These are phyloP conservation scores for Graptemys geographica DNA, from an alignment of 2,797 vertebrate genomes.

Conservation along the genomic window DNA sequence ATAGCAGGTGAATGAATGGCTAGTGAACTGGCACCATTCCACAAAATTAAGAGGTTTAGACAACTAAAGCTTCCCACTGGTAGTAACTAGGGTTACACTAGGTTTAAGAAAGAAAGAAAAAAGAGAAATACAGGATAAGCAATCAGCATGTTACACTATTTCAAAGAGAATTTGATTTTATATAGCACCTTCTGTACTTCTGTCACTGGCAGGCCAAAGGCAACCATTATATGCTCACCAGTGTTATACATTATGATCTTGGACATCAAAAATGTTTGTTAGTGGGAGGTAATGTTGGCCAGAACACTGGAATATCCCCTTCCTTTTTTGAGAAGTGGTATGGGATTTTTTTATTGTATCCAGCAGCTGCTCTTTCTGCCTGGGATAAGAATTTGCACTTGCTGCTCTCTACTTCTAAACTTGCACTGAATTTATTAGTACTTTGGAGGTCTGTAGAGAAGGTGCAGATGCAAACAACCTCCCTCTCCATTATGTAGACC, in stretches of 20 bases:
- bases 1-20: constrained; percentile 15
- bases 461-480: constrained; percentile 56
- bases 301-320: constrained; percentile 59
- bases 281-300: constrained; percentile 69
- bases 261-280: constrained; percentile 66
- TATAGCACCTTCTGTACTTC: constrained; percentile 53
- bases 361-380: constrained; percentile 63
- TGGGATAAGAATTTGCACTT: constrained; percentile 54
- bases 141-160: not conserved
- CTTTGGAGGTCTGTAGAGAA: constrained; percentile 25
- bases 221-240: constrained; percentile 57
- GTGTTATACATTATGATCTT: constrained; percentile 41
- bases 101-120: constrained; percentile 3
- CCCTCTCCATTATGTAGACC: constrained; percentile 25
- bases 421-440: not conserved
- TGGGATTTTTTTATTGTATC: constrained; percentile 69
- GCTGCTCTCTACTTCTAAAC: constrained; percentile 30
- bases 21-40: constrained; percentile 53
- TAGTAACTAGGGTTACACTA: not conserved
- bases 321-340: constrained; percentile 45
- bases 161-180: constrained; percentile 34
- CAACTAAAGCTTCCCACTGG: constrained; percentile 14
- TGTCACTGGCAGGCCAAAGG: constrained; percentile 6
- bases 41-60: constrained; percentile 45
- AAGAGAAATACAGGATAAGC: constrained; percentile 23